These are phyloP conservation scores for Cynoglossus semilaevis DNA, from an alignment of 2,113 vertebrate species.

Conservation along the genomic window DNA sequence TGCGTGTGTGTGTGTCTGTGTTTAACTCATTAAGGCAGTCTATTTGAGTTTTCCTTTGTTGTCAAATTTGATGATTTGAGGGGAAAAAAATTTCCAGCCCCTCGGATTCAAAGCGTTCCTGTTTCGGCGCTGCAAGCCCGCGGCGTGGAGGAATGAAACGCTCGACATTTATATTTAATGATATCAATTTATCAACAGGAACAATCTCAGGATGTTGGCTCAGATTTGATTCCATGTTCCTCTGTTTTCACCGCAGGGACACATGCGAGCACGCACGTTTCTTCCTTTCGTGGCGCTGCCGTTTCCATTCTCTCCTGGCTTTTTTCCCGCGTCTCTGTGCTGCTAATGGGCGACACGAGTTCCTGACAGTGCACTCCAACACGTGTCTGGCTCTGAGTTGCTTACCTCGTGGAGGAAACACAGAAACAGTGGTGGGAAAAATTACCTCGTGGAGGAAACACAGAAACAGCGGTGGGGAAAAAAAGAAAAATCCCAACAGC, in stretches of 20 bases:
- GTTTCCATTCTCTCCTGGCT: conserved; percentile 43
- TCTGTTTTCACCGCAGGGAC: conserved; percentile 77
- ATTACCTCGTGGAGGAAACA: not conserved
- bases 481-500: no score
- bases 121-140: conserved; percentile 62
- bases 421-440: not conserved
- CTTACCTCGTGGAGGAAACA: not conserved
- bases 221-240: conserved; percentile 76
- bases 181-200: conserved; percentile 82
- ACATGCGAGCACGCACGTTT: conserved; percentile 53
- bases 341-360: conserved; percentile 49
- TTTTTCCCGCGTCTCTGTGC: not conserved
- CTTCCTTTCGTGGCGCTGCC: conserved; percentile 33
- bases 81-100: conserved; percentile 70
- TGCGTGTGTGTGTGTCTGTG: conserved; percentile 45
- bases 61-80: conserved; percentile 82
- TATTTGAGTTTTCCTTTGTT: conserved; percentile 79
- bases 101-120: conserved; percentile 75
- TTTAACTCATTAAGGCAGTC: conserved; percentile 76
- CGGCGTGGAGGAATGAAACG: conserved; percentile 70
- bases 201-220: conserved; percentile 78
- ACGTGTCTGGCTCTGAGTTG: not conserved
- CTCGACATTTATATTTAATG: conserved; percentile 80
- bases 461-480: not conserved
- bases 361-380: conserved; percentile 50